phyloP scores from a whole-genome alignment of 1,140 invertebrate species.

The Octopus sinensis region DNA sequence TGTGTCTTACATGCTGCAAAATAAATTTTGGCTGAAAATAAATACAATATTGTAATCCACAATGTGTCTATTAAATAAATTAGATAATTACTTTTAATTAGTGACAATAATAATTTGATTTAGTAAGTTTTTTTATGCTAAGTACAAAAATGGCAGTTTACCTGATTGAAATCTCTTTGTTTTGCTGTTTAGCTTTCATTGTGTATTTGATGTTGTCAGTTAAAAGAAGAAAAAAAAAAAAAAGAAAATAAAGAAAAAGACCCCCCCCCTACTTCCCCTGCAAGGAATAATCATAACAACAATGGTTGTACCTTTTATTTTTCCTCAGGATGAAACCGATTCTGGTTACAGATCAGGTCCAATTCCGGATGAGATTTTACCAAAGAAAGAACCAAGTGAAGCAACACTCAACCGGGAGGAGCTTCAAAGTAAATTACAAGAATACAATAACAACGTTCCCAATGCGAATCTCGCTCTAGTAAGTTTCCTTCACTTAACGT shows the following conservation, averaged over 20 bases:
- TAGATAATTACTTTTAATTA: no score
- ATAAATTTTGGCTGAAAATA: no score
- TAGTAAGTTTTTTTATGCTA: no score
- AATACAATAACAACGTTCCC: constrained; percentile 54
- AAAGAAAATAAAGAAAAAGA: neutral
- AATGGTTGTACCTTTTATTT: neutral
- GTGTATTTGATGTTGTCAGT: neutral
- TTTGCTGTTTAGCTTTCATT: no score
- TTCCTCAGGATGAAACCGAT: constrained; percentile 49
- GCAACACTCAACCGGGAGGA: constrained; percentile 52
- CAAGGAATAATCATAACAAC: neutral
- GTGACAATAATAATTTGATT: no score
- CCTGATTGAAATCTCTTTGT: no score
- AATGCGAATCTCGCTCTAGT: constrained; percentile 55
- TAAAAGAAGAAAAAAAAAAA: neutral
- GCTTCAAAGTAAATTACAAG: constrained; percentile 49
- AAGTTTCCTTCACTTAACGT: neutral
- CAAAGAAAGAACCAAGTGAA: constrained; percentile 38
- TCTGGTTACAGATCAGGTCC: constrained; percentile 54
- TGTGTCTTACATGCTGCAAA: no score
- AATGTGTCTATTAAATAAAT: no score
- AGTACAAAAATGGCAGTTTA: no score
- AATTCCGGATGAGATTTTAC: constrained; percentile 49
- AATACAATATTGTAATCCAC: no score
- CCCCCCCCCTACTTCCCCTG: neutral